phyloP scores from a whole-genome alignment of 2,113 vertebrate species.

The Orthonyx spaldingii region DNA sequence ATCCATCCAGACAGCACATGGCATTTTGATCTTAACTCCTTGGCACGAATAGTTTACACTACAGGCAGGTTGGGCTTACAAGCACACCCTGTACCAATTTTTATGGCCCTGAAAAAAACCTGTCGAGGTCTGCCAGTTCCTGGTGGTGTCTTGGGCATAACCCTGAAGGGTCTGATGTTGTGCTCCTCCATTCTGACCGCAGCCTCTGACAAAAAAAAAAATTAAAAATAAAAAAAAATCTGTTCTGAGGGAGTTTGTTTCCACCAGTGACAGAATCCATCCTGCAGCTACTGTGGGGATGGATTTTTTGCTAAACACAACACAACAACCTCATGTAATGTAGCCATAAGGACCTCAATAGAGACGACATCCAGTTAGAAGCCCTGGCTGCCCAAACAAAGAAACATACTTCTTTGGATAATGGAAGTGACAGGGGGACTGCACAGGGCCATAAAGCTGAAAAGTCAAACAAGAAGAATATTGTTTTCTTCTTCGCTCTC shows the following conservation, averaged over 20 bases:
- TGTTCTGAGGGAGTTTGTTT: background rate
- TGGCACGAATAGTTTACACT: background rate
- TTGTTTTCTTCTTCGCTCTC: conserved; percentile 61
- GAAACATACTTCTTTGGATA: background rate
- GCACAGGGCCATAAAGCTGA: background rate
- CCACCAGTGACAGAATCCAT: background rate
- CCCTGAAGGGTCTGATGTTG: background rate
- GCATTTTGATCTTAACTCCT: background rate
- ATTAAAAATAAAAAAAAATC: background rate
- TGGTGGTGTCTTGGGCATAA: background rate
- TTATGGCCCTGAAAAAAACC: background rate
- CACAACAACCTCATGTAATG: background rate
- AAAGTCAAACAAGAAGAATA: conserved; percentile 52
- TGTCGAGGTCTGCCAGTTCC: background rate
- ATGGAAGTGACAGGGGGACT: background rate
- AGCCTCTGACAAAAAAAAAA: background rate
- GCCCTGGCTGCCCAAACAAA: background rate
- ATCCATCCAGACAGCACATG: background rate
- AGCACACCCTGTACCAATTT: background rate
- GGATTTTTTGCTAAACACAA: background rate
- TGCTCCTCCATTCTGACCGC: background rate
- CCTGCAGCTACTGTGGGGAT: background rate
- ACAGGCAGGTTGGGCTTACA: background rate
- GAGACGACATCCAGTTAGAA: background rate
- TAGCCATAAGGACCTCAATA: background rate